A percentile compares a stretch with the other conserved stretches of the same genome.
Evolutionary conservation across 2,797 vertebrate species (phyloP).

Genomic region (Eospalax fontanierii): DNA sequence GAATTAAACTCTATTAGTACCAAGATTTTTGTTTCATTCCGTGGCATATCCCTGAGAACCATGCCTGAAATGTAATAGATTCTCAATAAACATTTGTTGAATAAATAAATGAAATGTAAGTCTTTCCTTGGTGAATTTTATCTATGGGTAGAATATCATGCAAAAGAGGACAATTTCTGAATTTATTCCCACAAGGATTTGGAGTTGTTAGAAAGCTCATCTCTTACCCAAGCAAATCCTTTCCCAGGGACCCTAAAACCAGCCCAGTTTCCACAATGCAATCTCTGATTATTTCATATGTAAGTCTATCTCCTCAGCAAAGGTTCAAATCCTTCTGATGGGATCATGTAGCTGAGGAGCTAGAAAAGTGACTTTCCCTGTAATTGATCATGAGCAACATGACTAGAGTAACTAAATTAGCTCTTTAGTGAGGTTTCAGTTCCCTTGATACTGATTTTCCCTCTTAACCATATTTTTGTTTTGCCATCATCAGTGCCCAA

Average conservation of each 20-base stretch:
- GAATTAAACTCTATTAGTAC: neutral
- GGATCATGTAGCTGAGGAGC: neutral
- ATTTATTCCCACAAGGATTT: neutral
- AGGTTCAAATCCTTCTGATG: neutral
- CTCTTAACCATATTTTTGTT: slow-evolving; percentile 9
- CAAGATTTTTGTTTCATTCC: slow-evolving; percentile 27
- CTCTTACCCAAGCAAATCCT: neutral
- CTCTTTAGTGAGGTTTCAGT: neutral
- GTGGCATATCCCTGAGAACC: neutral
- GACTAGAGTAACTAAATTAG: slow-evolving; percentile 4
- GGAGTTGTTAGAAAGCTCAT: neutral
- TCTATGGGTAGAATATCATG: neutral
- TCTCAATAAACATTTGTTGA: slow-evolving; percentile 23
- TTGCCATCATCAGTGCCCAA: neutral
- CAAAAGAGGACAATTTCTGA: neutral
- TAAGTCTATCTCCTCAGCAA: neutral
- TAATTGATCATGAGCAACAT: neutral
- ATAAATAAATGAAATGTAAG: neutral
- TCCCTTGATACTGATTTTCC: slow-evolving; percentile 54
- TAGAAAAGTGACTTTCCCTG: neutral
- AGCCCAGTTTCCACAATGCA: neutral
- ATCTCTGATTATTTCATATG: slow-evolving; percentile 16
- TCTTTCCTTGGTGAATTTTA: neutral
- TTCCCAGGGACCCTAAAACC: neutral
- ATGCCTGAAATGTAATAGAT: neutral